Percentiles rank a stretch among this genome's conserved stretches.
These are phyloP conservation scores for Elymnias hypermnestra DNA, from an alignment of 1,140 invertebrate genomes.

Conservation along the genomic window DNA sequence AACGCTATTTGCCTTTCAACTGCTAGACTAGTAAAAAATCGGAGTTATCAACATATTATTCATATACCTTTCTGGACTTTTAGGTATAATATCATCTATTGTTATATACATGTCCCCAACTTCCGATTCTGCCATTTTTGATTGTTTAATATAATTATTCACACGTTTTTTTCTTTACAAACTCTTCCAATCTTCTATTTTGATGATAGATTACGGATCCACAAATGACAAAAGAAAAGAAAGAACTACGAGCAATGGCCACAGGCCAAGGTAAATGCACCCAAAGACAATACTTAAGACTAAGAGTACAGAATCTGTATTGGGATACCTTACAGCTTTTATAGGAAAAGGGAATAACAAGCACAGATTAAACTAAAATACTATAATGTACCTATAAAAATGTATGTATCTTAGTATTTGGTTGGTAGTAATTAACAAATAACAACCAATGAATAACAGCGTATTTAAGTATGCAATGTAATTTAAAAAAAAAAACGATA, in stretches of 20 bases:
- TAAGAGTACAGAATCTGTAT: no score
- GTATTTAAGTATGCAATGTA: no score
- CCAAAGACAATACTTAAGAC: not conserved
- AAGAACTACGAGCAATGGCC: not conserved
- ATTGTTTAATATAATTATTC: not conserved
- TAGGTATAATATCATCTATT: constrained; percentile 69
- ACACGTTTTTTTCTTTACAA: constrained; percentile 25
- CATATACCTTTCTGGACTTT: constrained; percentile 70
- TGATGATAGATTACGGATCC: constrained; percentile 45
- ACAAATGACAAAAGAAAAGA: constrained; percentile 51
- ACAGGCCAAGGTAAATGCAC: not conserved
- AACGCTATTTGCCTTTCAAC: no score
- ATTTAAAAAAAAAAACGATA: no score
- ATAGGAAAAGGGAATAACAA: no score
- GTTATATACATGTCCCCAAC: constrained; percentile 62
- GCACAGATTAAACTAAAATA: no score
- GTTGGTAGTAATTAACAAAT: no score
- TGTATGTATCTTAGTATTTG: no score
- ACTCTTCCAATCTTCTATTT: constrained; percentile 37
- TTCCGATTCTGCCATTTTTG: constrained; percentile 65
- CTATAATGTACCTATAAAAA: no score
- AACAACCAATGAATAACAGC: no score
- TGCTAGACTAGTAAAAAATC: no score
- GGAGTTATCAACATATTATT: constrained; percentile 34
- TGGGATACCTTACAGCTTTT: no score